Evolutionary conservation across 2,797 vertebrate species (phyloP).

Genomic region (Staurois parvus): DNA sequence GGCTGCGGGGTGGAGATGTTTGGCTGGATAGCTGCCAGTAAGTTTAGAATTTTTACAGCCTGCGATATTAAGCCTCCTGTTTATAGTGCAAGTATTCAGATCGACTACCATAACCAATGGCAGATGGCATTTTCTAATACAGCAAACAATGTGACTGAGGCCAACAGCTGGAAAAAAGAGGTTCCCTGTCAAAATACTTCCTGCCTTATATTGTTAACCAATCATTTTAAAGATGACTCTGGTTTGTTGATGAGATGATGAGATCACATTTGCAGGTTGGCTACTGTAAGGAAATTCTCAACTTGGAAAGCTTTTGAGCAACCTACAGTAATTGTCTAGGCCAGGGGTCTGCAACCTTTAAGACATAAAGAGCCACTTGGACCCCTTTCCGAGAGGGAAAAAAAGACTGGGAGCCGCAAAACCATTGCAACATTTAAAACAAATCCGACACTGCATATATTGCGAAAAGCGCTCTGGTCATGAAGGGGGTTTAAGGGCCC

Average conservation of each 20-base stretch:
- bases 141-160: slow-evolving; percentile 8
- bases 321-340: too few species aligned
- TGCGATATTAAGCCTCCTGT: slow-evolving; percentile 63
- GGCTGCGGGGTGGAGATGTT: slow-evolving; percentile 94
- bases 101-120: slow-evolving; percentile 39
- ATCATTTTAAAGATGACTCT: neutral
- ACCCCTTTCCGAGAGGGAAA: too few species aligned
- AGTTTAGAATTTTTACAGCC: slow-evolving; percentile 76
- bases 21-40: slow-evolving; percentile 96
- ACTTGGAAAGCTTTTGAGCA: neutral
- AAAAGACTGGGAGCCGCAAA: too few species aligned
- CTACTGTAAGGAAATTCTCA: neutral
- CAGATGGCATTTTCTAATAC: slow-evolving; percentile 52
- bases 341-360: too few species aligned
- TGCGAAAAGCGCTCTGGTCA: too few species aligned
- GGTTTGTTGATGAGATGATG: neutral
- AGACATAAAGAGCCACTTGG: too few species aligned
- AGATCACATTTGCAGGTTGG: neutral
- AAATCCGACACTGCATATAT: too few species aligned
- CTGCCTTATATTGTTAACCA: neutral
- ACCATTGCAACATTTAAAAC: too few species aligned
- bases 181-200: neutral
- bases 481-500: too few species aligned
- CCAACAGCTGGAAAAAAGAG: slow-evolving; percentile 47
- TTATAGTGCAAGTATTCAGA: slow-evolving; percentile 61